phyloP scores from a whole-genome alignment of 2,113 vertebrate species.

The Tyrannus savana region DNA sequence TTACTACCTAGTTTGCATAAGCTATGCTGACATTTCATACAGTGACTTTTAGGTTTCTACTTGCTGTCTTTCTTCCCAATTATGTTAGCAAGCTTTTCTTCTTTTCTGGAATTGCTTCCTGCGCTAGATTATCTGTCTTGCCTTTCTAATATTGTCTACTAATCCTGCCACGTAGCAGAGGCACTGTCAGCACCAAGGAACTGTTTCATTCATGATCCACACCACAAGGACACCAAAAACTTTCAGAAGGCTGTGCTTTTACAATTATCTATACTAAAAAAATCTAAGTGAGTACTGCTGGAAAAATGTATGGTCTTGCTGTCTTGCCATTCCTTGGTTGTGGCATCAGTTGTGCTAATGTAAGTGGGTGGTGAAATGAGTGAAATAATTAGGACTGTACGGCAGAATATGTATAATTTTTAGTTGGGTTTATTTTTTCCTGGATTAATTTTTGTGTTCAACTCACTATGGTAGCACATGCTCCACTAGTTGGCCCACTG shows the following conservation, averaged over 20 bases:
- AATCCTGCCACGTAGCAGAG: neutral
- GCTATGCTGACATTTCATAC: neutral
- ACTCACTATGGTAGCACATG: neutral
- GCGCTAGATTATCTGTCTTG: neutral
- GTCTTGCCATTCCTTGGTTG: neutral
- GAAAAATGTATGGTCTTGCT: neutral
- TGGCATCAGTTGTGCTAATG: neutral
- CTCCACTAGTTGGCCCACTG: neutral
- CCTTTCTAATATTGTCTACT: neutral
- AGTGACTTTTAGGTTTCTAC: neutral
- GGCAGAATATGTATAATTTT: neutral
- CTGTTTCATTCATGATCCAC: neutral
- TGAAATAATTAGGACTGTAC: neutral
- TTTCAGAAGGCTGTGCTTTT: neutral
- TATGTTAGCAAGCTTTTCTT: neutral
- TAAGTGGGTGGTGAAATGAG: neutral
- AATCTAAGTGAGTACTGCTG: neutral
- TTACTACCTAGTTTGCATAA: neutral
- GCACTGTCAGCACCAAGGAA: neutral
- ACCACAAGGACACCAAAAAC: neutral
- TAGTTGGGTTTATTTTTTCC: neutral
- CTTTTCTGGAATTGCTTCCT: neutral
- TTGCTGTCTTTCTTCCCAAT: neutral
- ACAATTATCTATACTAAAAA: neutral
- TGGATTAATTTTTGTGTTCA: neutral